Base-by-base conservation (phyloP, 1,140 invertebrate species). In the Drosophila cardini region DNA sequence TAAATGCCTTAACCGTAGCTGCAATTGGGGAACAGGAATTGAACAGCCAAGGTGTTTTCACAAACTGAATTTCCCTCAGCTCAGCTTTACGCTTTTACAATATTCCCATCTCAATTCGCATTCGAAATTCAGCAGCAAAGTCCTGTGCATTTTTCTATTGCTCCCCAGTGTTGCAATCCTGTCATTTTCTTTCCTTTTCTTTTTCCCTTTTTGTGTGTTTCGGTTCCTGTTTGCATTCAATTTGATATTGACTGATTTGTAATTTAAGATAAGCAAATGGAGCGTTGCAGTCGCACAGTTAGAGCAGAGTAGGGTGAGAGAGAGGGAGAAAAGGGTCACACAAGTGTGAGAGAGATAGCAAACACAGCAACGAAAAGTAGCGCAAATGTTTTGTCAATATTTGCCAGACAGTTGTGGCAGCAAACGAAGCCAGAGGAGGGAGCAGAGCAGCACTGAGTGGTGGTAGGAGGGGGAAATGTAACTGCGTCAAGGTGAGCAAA, bases 211-310 rank as follows among this genome's bases (percentile, higher is more conserved):
- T 21, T 21, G 10, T 43, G 48, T 69, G 53, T 69, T 46, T 87
- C 58, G 69, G 80, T 84, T 80, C 77, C 69, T 82, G 80, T 89
- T 84, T 89, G 71, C 77, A 32, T 89, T 89, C 76, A 74, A 86
- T 87, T 87, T 67, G 65, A 71, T 86, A 87, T 87, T 87, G 83
- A 87, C 83, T 87, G 83, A 87, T 87, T 87, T 89, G 83, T 87
- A 87, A 87, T 83, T 87, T 87, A 83, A 87, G 82, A 86, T 86
- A 86, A 87, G 79, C 84, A 83, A 87, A 79, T 87, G 76, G 73
- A 78, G 79, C 79, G 58, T 63, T 70, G 65, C 72, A 70, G 34
- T 53, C 52, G 9, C 26, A 7, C 63, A 45, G 18, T n/a, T 4
- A 46, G 26, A 6, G 10, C 13, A 40, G 61, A 42, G 57, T 53